Evolutionary conservation across 92 coral and sea anemone species (phyloP).

Genomic region (Anthopleura xanthogrammica): DNA sequence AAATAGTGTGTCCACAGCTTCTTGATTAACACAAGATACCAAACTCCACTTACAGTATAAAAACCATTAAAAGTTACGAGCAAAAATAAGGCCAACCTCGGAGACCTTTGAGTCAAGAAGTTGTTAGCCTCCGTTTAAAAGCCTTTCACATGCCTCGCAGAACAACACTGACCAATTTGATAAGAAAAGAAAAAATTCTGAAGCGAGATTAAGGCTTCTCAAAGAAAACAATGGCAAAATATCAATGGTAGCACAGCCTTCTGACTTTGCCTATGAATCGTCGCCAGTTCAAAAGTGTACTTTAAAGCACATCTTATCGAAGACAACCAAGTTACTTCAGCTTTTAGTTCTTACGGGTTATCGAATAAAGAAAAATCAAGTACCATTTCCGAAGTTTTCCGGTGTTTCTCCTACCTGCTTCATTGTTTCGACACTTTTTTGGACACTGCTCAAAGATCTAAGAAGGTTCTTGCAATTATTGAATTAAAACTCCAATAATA

Average conservation of each 20-base stretch:
- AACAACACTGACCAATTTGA: conserved; percentile 24
- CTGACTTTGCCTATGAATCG: conserved; percentile 12
- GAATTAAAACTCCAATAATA: conserved; percentile 15
- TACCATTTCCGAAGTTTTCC: conserved; percentile 24
- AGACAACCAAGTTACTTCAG: conserved; percentile 30
- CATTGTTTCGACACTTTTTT: conserved; percentile 19
- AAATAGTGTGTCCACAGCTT: conserved; percentile 12
- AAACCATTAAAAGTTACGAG: conserved; percentile 13
- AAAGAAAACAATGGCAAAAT: conserved; percentile 24
- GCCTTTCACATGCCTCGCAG: conserved; percentile 24
- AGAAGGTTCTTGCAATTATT: conserved; percentile 16
- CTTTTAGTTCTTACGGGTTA: conserved; percentile 23
- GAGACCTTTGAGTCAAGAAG: conserved; percentile 18
- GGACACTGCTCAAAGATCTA: conserved; percentile 31
- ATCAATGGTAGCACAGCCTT: conserved; percentile 24
- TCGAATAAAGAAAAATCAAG: conserved; percentile 35
- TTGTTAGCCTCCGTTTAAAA: conserved; percentile 10
- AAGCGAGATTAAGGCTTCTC: conserved; percentile 28
- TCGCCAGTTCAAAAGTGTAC: not conserved
- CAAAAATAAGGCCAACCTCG: conserved; percentile 16
- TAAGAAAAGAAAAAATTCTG: conserved; percentile 28
- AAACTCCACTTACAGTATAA: conserved; percentile 17
- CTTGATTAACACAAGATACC: conserved; percentile 4
- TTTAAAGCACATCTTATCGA: conserved; percentile 26
- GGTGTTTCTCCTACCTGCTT: conserved; percentile 17